Conservation (phyloP, 1,140 invertebrate genomes). For the Drosophila pseudoananassae region DNA sequence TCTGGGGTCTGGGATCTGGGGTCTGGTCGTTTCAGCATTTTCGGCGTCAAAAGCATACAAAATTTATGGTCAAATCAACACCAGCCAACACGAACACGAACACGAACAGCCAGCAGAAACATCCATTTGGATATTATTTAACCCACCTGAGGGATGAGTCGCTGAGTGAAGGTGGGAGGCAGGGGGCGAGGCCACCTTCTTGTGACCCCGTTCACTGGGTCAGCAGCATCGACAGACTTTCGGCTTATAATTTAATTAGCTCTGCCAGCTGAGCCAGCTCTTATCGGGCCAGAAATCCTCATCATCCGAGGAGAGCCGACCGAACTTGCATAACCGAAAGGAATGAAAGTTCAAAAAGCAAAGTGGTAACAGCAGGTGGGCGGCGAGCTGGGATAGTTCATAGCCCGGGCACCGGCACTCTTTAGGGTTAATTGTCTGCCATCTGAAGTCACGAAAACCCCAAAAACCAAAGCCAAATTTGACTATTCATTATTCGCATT, state of each 20-base stretch:
- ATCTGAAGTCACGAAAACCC: constrained; percentile 57
- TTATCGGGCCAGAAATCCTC: constrained; percentile 44
- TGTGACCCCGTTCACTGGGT: constrained; percentile 41
- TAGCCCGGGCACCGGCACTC: neutral
- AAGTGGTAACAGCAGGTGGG: constrained; percentile 51
- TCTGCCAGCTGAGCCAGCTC: constrained; percentile 41
- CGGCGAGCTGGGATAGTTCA: neutral
- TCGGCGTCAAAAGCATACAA: constrained; percentile 53
- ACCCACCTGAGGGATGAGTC: constrained; percentile 24
- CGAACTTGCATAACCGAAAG: constrained; percentile 55
- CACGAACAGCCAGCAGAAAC: neutral
- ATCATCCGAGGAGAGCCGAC: constrained; percentile 9
- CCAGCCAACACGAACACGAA: constrained; percentile 43
- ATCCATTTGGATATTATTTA: constrained; percentile 68
- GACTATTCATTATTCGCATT: constrained; percentile 61
- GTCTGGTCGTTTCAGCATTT: constrained; percentile 20
- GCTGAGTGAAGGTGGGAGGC: constrained; percentile 5
- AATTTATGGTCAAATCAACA: constrained; percentile 64
- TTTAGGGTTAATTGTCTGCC: constrained; percentile 75
- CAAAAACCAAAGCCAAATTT: constrained; percentile 34
- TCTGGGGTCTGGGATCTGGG: constrained; percentile 5
- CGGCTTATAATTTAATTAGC: constrained; percentile 77
- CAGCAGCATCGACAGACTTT: constrained; percentile 17
- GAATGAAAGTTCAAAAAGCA: constrained; percentile 54
- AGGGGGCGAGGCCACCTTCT: constrained; percentile 23